Conservation (phyloP, 2,888 invertebrate species). For the Silvanus unidentatus region DNA sequence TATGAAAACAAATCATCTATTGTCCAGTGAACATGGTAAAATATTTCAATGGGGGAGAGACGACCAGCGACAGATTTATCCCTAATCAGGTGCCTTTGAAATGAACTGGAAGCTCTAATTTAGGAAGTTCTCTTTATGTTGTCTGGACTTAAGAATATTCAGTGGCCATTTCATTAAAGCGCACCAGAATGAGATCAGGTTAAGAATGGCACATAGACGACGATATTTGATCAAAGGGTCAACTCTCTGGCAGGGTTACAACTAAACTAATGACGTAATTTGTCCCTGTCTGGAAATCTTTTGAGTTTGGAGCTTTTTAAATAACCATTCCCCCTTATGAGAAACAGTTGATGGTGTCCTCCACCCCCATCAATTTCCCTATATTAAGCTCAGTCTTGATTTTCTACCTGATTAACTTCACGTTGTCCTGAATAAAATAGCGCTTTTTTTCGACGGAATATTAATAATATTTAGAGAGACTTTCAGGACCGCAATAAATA, state of each 20-base stretch:
- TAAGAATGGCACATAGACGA: conserved; percentile 4
- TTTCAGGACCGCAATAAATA: conserved; percentile 3
- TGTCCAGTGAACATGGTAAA: no score
- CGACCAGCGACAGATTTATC: no score
- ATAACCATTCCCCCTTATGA: conserved; percentile 7
- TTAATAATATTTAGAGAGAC: no score
- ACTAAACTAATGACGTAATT: conserved; percentile 28
- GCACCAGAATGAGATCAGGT: conserved; percentile 7
- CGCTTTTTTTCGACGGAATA: no score
- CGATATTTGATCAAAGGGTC: conserved; percentile 23
- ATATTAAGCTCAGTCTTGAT: conserved; percentile 9
- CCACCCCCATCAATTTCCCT: not conserved
- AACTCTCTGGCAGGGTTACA: conserved; percentile 9
- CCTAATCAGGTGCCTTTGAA: no score
- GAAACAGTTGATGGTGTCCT: conserved; percentile 9
- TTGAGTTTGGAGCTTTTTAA: conserved; percentile 10
- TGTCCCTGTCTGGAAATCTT: conserved; percentile 21
- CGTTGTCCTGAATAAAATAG: conserved; percentile 1
- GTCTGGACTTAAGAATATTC: no score
- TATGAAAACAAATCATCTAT: no score
- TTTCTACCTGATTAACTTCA: conserved; percentile 19
- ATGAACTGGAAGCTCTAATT: no score
- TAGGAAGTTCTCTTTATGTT: no score
- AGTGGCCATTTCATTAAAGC: no score
- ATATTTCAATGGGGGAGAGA: no score